Percentiles rank a stretch among this genome's conserved stretches.
These are phyloP conservation scores for Phataginus tetradactyla DNA, from an alignment of 2,797 vertebrate genomes.

Conservation along the genomic window DNA sequence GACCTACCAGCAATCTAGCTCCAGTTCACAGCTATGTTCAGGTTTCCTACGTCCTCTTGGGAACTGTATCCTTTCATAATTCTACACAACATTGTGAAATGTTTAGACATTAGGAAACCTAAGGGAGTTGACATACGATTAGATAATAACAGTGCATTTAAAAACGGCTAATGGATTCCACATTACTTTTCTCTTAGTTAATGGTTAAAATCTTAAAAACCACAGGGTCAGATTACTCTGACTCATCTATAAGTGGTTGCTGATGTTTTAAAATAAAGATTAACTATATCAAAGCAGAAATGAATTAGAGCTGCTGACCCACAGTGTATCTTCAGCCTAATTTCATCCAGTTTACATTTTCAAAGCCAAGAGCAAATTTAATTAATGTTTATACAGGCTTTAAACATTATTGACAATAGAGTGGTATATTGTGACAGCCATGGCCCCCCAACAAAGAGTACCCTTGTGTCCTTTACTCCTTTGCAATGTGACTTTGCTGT, in stretches of 20 bases:
- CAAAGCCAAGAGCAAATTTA: neutral
- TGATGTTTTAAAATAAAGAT: neutral
- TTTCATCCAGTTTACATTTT: neutral
- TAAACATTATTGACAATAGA: neutral
- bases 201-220: conserved; percentile 31
- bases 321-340: neutral
- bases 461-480: neutral
- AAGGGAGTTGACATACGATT: neutral
- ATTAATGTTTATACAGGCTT: neutral
- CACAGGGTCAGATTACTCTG: neutral
- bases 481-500: neutral
- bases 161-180: neutral
- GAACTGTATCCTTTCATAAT: neutral
- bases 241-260: neutral
- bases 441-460: accelerated
- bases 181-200: neutral
- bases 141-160: conserved; percentile 13
- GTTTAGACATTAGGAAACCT: conserved; percentile 15
- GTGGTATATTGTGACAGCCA: no score
- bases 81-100: neutral
- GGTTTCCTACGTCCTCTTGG: neutral
- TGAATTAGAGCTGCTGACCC: neutral
- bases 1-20: neutral
- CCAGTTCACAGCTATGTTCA: neutral
- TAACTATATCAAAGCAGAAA: neutral